These are phyloP conservation scores for Sitobion miscanthi DNA, from an alignment of 1,140 invertebrate genomes.

Conservation along the genomic window DNA sequence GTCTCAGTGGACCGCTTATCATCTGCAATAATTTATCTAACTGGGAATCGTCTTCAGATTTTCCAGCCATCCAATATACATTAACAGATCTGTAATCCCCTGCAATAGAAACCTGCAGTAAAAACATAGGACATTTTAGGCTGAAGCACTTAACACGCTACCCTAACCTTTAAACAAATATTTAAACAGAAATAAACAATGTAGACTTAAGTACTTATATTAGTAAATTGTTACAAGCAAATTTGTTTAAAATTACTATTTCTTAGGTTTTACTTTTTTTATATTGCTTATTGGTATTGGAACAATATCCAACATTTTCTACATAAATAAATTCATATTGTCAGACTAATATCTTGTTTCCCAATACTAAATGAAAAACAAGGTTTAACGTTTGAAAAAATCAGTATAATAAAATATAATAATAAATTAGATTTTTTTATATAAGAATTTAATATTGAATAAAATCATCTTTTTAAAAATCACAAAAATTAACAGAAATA, in stretches of 20 bases:
- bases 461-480: not conserved
- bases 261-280: not conserved
- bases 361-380: too few species aligned
- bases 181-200: not conserved
- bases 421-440: too few species aligned
- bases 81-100: constrained; percentile 71
- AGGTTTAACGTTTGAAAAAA: too few species aligned
- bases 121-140: constrained; percentile 52
- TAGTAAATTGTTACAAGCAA: not conserved
- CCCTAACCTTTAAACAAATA: not conserved
- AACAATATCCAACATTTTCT: too few species aligned
- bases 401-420: too few species aligned
- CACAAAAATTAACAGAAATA: not conserved
- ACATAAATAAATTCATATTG: too few species aligned
- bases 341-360: too few species aligned
- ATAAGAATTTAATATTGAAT: too few species aligned
- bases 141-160: not conserved
- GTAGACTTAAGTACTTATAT: not conserved
- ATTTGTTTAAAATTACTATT: not conserved
- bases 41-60: constrained; percentile 63
- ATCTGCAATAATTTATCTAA: constrained; percentile 67
- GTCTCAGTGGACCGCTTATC: constrained; percentile 67
- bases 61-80: constrained; percentile 73
- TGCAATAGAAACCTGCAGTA: constrained; percentile 68
- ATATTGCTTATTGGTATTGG: not conserved